Conservation (phyloP, 1,140 invertebrate genomes). For the Drosophila ohnishii region DNA sequence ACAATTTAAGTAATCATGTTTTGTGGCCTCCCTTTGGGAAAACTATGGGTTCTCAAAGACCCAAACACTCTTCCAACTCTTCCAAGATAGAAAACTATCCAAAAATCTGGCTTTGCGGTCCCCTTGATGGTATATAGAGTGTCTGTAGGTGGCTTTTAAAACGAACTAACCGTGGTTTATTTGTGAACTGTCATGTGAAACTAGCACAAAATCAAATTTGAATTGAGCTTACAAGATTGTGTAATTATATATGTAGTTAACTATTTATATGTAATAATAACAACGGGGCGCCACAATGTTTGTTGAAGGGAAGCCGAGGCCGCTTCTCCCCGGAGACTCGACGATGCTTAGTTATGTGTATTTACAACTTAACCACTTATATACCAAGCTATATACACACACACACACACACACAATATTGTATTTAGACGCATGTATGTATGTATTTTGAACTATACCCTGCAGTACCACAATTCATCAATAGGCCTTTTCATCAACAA, state of each 20-base stretch:
- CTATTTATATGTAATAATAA: slow-evolving; percentile 46
- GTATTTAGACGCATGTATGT: slow-evolving; percentile 24
- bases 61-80: background rate
- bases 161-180: slow-evolving; percentile 22
- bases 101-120: slow-evolving; percentile 3
- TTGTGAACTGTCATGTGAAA: slow-evolving; percentile 34
- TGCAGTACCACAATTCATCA: too few relatives aligned
- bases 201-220: slow-evolving; percentile 53
- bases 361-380: slow-evolving; percentile 33
- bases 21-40: background rate
- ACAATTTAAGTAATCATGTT: background rate
- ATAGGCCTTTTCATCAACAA: too few relatives aligned
- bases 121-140: background rate
- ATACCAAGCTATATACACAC: background rate
- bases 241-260: slow-evolving; percentile 52
- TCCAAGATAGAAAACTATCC: slow-evolving; percentile 5
- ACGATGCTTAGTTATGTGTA: slow-evolving; percentile 46
- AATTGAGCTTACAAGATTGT: slow-evolving; percentile 55
- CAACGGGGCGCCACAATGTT: slow-evolving; percentile 5
- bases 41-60: background rate
- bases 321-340: background rate
- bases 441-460: slow-evolving; percentile 35
- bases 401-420: slow-evolving; percentile 9
- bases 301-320: background rate
- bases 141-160: slow-evolving; percentile 16